Evolutionary conservation across 2,113 vertebrate genomes (phyloP).

Genomic region (Chionis minor): DNA sequence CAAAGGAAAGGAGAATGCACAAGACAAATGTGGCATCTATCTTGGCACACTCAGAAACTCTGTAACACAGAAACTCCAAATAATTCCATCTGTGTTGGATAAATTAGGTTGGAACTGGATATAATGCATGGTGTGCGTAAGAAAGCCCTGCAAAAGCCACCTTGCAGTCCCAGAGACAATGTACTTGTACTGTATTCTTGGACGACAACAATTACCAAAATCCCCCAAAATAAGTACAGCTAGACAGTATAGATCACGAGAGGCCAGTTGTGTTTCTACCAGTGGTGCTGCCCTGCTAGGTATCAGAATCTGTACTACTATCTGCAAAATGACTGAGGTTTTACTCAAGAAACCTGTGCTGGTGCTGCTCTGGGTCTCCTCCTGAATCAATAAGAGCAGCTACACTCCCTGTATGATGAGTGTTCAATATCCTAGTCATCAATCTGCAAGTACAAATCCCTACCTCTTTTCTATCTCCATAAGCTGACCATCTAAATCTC

Average conservation of each 20-base stretch:
- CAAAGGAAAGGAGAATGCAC: not conserved
- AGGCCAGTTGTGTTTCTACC: not conserved
- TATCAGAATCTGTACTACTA: not conserved
- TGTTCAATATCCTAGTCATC: not conserved
- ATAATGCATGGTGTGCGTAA: not conserved
- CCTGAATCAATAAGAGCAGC: not conserved
- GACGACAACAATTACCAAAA: not conserved
- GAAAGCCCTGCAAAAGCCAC: not conserved
- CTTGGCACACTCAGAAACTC: not conserved
- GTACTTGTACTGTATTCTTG: not conserved
- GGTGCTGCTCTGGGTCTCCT: not conserved
- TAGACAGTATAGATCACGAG: not conserved
- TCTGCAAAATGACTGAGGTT: not conserved
- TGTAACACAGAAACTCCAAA: not conserved
- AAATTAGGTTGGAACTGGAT: not conserved
- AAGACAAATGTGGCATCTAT: not conserved
- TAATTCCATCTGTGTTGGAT: not conserved
- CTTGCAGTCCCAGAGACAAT: not conserved
- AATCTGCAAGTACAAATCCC: not conserved
- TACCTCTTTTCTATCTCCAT: not conserved
- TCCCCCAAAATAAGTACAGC: too few relatives aligned
- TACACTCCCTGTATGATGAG: not conserved
- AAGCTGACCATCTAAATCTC: not conserved
- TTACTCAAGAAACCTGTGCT: not conserved
- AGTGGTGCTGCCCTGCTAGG: not conserved